phyloP scores from a whole-genome alignment of 2,113 vertebrate genomes.

The Podocnemis expansa region DNA sequence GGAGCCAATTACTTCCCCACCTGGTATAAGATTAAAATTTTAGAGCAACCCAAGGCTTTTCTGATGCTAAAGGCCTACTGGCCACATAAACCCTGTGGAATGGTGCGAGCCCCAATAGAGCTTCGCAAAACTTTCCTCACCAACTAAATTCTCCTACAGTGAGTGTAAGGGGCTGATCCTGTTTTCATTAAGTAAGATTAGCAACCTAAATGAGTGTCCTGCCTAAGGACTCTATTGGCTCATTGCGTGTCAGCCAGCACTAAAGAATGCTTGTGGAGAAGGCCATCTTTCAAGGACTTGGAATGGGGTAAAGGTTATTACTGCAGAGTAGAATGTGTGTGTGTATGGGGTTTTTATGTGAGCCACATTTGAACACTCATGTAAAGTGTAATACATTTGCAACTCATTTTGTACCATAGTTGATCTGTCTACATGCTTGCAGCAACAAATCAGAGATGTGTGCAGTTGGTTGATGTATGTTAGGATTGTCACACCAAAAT shows the following conservation, averaged over 20 bases:
- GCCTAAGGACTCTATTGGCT: not conserved
- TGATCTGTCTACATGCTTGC: not conserved
- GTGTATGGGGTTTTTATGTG: slow-evolving; percentile 4
- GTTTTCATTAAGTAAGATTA: not conserved
- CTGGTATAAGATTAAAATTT: not conserved
- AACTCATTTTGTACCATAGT: not conserved
- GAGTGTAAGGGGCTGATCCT: not conserved
- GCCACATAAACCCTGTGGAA: not conserved
- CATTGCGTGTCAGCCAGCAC: not conserved
- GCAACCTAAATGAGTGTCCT: not conserved
- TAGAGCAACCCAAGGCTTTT: not conserved
- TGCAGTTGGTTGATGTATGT: not conserved
- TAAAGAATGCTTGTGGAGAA: not conserved
- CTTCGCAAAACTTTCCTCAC: no score
- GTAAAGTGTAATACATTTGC: slow-evolving; percentile 1
- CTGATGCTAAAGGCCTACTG: no score
- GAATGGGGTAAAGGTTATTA: not conserved
- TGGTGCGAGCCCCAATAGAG: not conserved
- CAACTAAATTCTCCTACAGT: no score
- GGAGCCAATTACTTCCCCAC: not conserved
- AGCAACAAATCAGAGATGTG: not conserved
- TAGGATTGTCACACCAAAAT: not conserved
- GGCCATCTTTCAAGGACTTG: not conserved
- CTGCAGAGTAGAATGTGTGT: not conserved
- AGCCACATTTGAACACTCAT: not conserved